Evolutionary conservation across 2,797 vertebrate genomes (phyloP), one percentile per base, ranked within the genome.

Genomic region (Dendrocincla fuliginosa): DNA sequence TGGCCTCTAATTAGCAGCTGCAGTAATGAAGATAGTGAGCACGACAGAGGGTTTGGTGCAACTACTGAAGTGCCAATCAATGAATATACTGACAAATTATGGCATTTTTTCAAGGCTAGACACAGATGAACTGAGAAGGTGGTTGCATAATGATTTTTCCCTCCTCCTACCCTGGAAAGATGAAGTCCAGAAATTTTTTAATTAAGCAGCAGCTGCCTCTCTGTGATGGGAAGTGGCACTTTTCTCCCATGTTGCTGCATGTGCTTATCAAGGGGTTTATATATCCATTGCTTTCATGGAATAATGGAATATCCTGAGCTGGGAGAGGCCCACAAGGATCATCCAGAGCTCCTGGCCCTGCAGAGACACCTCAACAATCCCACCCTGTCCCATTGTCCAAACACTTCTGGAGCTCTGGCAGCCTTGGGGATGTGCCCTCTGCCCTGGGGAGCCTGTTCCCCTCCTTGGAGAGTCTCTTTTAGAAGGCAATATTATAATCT

Each of bases 1-100:
- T 75, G 44, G 30, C 32, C 87, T 83, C 27, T 89, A 90, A 83
- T 93, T 76, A 64, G 82, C 39, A 94, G 63, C 79, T 93, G 11
- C 70, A 53, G 2, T 76, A 79, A 67, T 30, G 63, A 91, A 89
- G 32, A 35, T 10, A 41, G 53, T 8, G 69, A 88, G 68, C 73
- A 46, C 0, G 42, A 35, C 18, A 50, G 53, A 84, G 77, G 28
- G 25, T 69, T 78, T 64, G 53, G 77, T 56, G 74, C 49, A 56
- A 13, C 59, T 71, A 76, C 37, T 6, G 20, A 90, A 85, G 79
- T 59, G 60, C 22, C 50, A 64, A n/a, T 90, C 81, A 93, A 4
- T 61, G 73, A 68, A n/a, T 28, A 78, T 6, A 44, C 23, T 84
- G 92, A 59, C 61, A 46, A 11, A 18, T 82, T 91, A 59, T 91